Base-by-base conservation (phyloP, 37 sponge, comb jelly and placozoan species). In the Halichondria panicea region DNA sequence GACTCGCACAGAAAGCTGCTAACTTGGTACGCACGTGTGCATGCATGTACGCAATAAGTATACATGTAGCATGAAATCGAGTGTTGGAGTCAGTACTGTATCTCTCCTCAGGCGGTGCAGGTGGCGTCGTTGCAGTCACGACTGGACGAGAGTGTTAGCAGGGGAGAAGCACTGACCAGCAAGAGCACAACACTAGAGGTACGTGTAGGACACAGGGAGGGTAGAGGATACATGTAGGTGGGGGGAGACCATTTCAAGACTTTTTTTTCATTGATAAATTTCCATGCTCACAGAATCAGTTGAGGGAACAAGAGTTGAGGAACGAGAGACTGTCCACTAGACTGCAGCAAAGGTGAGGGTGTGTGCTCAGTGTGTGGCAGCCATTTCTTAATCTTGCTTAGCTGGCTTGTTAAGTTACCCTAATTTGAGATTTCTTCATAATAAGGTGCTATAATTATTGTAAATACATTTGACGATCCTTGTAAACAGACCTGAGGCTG, bases 291-390 rank as follows among this genome's bases (percentile, higher is more conserved):
- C 66, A 89, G 89, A 35, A 15, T 66, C 57, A 83, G 48, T 34
- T 79, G 61, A 79, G 74, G 46, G 89, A 89, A 3, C 89, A 89
- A 69, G 89, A 89, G 50, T 31, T 89, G 28, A 77, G 80, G 35
- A 89, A 89, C 60, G 89, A 89, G 41, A 57, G 84, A 25, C 67
- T 89, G 5, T 43, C 80, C 24, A 56, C 58, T 0, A 79, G 83
- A 55, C 84, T 89, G 1, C 89, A 83, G 18, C 84, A 83, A 61
- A 55, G 87, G 87, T 87, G 60, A 22, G 57, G 4, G 24, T 8
- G 40, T 30, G n/a, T n/a, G n/a, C n/a, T n/a, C n/a, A n/a, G n/a
- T n/a, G n/a, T n/a, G n/a, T n/a, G n/a, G n/a, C n/a, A n/a, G n/a
- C n/a, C n/a, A n/a, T n/a, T n/a, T n/a, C n/a, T n/a, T n/a, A n/a